These are phyloP conservation scores for Acrobasis repandana DNA, from an alignment of 2,888 invertebrate species.

Conservation along the genomic window DNA sequence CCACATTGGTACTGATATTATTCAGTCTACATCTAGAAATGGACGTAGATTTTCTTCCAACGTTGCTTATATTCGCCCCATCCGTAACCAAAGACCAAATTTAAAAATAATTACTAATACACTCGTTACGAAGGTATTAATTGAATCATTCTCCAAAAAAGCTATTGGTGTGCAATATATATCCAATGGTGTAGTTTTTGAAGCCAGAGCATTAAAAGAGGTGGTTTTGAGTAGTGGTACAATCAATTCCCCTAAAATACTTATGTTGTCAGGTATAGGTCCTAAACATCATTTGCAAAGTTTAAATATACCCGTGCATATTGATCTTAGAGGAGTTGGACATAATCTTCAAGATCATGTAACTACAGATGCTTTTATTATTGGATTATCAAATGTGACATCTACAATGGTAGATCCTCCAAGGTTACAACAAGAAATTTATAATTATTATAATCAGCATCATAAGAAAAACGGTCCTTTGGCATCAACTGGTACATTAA, in stretches of 20 bases:
- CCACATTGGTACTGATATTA: conserved; percentile 84
- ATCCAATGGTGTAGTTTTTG: conserved; percentile 65
- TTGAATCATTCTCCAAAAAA: conserved; percentile 79
- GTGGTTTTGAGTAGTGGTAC: conserved; percentile 84
- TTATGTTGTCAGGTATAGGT: conserved; percentile 87
- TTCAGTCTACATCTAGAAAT: conserved; percentile 84
- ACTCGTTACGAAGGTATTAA: conserved; percentile 81
- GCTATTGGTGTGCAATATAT: conserved; percentile 70
- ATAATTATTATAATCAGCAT: conserved; percentile 62
- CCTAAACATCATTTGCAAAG: conserved; percentile 78
- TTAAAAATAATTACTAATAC: conserved; percentile 77
- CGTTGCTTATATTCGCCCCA: conserved; percentile 85
- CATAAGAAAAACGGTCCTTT: conserved; percentile 77
- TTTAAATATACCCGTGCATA: conserved; percentile 80
- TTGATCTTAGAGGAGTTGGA: conserved; percentile 86
- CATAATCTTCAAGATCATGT: conserved; percentile 89
- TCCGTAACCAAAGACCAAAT: conserved; percentile 79
- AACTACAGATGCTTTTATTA: conserved; percentile 82
- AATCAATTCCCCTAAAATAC: conserved; percentile 84
- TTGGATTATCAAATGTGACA: conserved; percentile 78
- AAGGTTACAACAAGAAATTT: conserved; percentile 66
- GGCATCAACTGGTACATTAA: conserved; percentile 78
- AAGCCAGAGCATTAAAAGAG: conserved; percentile 82
- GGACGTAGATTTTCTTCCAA: conserved; percentile 85
- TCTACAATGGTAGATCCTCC: conserved; percentile 68